These are phyloP conservation scores for Peromyscus melanophrys DNA, from an alignment of 2,797 vertebrate genomes.

Conservation along the genomic window DNA sequence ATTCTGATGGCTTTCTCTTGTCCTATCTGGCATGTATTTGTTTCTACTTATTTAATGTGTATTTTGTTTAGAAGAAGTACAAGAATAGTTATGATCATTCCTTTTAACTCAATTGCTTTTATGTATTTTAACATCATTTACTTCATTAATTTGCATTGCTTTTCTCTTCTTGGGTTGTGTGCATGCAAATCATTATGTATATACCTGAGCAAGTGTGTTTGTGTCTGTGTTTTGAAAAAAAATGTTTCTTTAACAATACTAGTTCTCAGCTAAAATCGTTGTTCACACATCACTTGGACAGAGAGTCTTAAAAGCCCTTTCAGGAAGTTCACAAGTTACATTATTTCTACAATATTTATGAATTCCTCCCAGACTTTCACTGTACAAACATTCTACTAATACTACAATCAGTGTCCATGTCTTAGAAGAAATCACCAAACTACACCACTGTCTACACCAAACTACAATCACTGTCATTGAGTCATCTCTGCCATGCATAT, in stretches of 20 bases:
- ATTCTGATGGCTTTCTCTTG: background rate
- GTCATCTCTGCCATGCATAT: background rate
- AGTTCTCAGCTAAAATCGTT: background rate
- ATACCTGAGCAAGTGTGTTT: background rate
- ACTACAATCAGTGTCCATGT: background rate
- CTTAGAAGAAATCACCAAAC: background rate
- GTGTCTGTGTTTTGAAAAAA: background rate
- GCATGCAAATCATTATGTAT: background rate
- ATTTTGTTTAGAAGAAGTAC: background rate
- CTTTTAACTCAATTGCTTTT: background rate
- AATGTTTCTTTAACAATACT: background rate
- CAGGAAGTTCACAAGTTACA: background rate
- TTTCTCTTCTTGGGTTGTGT: background rate
- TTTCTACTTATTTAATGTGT: background rate
- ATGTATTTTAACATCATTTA: background rate
- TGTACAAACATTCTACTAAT: background rate
- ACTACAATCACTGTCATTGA: background rate
- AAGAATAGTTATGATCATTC: background rate
- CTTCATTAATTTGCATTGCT: background rate
- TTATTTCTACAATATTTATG: background rate
- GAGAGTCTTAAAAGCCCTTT: background rate
- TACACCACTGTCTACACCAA: no score
- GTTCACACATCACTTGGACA: background rate
- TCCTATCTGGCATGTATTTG: background rate
- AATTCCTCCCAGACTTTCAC: background rate